Base-by-base conservation (phyloP, 1,140 invertebrate species). In the Temnothorax curvispinosus region DNA sequence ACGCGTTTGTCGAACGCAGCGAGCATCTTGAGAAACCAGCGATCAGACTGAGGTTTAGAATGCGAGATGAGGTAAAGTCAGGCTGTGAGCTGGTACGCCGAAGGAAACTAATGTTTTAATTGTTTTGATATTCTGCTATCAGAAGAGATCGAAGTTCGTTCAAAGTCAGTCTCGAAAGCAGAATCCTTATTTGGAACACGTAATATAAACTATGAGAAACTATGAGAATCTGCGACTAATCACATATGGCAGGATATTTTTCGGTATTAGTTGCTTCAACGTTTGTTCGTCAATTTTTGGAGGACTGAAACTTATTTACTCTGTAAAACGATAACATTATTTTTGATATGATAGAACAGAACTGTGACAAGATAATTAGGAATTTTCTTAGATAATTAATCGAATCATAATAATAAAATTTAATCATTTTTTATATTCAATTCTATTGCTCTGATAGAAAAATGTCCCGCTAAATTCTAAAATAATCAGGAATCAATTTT, bases 21-120 rank as follows among this genome's bases (percentile, higher is more conserved):
- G 64, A 35, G 58, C 52, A 78, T 67, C 85, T 85, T 15, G 69
- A 65, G 47, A 81, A 21, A 27, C 27, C 5, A 13, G n/a, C 41
- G 52, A 84, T 62, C 72, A 62, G n/a, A 7, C 9, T 27, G 8
- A 21, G 3, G 21, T 7, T 38, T 44, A 44, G 38, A 18, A 82
- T 58, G 11, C 35, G 32, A 69, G 13, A 7, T 9, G 15, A 11
- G n/a, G 5, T 35, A 38, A 35, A 50, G 4, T 18, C 7, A 21
- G 7, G 0, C 18, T 38, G 9, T 38, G 11, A 50, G 21, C 27
- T 27, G 27, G 27, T 27, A 27, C 27, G 11, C 15, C 15, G 9
- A n/a, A 9, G 11, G 2, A 32, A 3, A n/a, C 9, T 74, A 4
- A 11, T 3, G 41, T 50, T 38, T 35, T n/a, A 3, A 78, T 52